Conservation (phyloP, 2,113 vertebrate species). For the Trichomycterus rosablanca region DNA sequence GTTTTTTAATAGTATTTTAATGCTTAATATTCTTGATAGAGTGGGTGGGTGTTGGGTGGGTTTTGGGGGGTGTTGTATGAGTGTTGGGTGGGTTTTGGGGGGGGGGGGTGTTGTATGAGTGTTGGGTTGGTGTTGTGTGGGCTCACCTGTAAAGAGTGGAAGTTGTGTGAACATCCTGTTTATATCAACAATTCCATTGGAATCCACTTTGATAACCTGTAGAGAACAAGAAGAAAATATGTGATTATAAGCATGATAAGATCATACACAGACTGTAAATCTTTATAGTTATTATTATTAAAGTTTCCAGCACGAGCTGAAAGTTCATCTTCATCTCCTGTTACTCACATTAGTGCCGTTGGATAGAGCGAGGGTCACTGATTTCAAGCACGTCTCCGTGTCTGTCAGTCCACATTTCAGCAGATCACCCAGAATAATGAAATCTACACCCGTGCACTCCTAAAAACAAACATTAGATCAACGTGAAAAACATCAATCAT, state of each 20-base stretch:
- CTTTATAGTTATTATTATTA: too few species aligned
- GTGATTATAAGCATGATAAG: not conserved
- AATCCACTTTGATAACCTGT: constrained; percentile 73
- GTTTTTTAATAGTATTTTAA: too few species aligned
- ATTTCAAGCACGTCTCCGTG: constrained; percentile 78
- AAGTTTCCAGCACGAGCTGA: too few species aligned
- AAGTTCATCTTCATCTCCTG: not conserved
- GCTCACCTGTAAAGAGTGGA: constrained; percentile 79
- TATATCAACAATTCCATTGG: constrained; percentile 72
- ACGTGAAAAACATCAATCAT: too few species aligned
- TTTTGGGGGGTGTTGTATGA: too few species aligned
- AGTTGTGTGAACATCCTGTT: constrained; percentile 77
- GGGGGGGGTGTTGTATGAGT: too few species aligned
- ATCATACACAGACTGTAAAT: too few species aligned
- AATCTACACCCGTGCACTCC: constrained; percentile 58
- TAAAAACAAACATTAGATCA: constrained; percentile 31
- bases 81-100: too few species aligned
- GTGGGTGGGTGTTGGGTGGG: too few species aligned
- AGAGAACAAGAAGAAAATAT: not conserved
- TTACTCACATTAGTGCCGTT: constrained; percentile 67
- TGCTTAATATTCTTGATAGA: too few species aligned
- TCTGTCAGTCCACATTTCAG: constrained; percentile 75
- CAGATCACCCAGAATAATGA: constrained; percentile 78
- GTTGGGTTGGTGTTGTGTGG: too few species aligned
- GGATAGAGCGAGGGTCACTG: constrained; percentile 66